These are phyloP conservation scores for Prunella fulvescens DNA, from an alignment of 2,113 vertebrate species.

Conservation along the genomic window DNA sequence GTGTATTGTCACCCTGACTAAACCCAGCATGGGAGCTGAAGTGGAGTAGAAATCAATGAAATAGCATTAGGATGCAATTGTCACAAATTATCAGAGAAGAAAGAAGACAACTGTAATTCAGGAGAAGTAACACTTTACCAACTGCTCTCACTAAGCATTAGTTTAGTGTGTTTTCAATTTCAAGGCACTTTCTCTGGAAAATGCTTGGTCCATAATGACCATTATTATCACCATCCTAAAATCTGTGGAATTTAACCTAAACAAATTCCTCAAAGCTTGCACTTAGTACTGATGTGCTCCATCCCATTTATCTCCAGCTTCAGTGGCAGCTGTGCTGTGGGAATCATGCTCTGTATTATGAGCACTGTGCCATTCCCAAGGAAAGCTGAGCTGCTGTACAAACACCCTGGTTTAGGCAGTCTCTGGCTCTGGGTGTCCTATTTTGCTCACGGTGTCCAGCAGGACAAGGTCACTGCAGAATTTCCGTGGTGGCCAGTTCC, in stretches of 20 bases:
- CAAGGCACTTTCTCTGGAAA: slow-evolving; percentile 38
- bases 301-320: not conserved
- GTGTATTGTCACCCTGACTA: slow-evolving; percentile 52
- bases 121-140: slow-evolving; percentile 56
- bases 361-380: not conserved
- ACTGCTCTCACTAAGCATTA: slow-evolving; percentile 61
- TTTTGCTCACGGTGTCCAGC: fast-evolving
- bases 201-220: slow-evolving; percentile 52
- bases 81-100: slow-evolving; percentile 67
- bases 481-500: not conserved
- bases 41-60: slow-evolving; percentile 71
- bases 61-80: slow-evolving; percentile 72
- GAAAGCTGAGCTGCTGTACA: not conserved
- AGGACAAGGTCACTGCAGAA: slow-evolving; percentile 36
- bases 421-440: not conserved
- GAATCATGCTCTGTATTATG: not conserved
- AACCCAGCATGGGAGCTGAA: slow-evolving; percentile 67
- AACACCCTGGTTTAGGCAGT: not conserved
- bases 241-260: slow-evolving; percentile 69
- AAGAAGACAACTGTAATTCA: slow-evolving; percentile 72
- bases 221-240: slow-evolving; percentile 59
- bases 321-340: not conserved
- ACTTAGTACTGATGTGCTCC: slow-evolving; percentile 8
- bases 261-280: slow-evolving; percentile 56
- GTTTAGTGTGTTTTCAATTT: slow-evolving; percentile 64